Evolutionary conservation across 2,797 vertebrate species (phyloP), one percentile per base, ranked within the genome.

Genomic region (Helostoma temminkii): DNA sequence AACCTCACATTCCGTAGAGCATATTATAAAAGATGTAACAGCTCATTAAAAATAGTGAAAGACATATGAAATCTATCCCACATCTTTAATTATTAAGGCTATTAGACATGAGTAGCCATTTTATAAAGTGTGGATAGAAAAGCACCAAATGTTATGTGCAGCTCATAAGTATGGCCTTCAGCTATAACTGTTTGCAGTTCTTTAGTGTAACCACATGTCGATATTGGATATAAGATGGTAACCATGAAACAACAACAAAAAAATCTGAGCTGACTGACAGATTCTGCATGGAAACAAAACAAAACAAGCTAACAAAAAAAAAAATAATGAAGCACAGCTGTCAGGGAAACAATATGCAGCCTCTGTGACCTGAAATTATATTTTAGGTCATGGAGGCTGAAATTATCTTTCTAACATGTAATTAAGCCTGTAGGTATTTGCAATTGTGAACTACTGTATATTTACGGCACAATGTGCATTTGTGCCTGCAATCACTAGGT

Each of bases 301-400:
- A n/a, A n/a, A n/a, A n/a, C n/a, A n/a, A n/a, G n/a, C n/a, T n/a
- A n/a, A n/a, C n/a, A 42, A 37, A 45, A 39, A 47, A n/a, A 5
- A 19, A 6, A 42, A 42, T 4, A 28, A 43, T 18, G 24, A 73
- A 47, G 50, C 52, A 18, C 47, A 56, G 80, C 71, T 86, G 48
- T 76, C 76, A 72, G 49, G 73, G 65, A 84, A 73, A 80, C 70
- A 19, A 47, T 34, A 54, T 18, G 14, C 19, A 25, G 25, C 28
- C 55, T 52, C 6, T 18, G 41, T 66, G 25, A 65, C 32, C 56
- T 2, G 52, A 59, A 25, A 64, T 85, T 79, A 67, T 24, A 47
- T n/a, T n/a, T n/a, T n/a, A n/a, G n/a, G n/a, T n/a, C n/a, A n/a
- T n/a, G n/a, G n/a, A n/a, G n/a, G n/a, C n/a, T n/a, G n/a, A n/a